Conservation (phyloP, 1,140 invertebrate genomes). For the Nebria ingens region DNA sequence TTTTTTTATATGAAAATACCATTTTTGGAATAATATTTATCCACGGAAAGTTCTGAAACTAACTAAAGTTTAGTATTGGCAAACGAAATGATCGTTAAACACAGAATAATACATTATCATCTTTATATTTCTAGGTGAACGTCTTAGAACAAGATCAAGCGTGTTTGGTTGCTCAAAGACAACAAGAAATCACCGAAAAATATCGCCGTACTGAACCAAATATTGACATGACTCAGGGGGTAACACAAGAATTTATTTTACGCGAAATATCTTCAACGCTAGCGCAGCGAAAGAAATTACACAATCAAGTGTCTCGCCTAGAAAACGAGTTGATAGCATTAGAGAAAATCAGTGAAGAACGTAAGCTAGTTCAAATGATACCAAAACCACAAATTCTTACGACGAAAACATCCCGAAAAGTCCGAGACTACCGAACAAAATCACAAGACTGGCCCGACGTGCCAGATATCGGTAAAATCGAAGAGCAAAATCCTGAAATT, state of each 20-base stretch:
- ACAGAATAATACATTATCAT: too few species aligned
- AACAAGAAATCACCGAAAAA: slow-evolving; percentile 58
- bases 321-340: slow-evolving; percentile 64
- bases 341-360: slow-evolving; percentile 56
- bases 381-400: slow-evolving; percentile 19
- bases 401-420: slow-evolving; percentile 43
- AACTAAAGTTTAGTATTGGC: too few species aligned
- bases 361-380: slow-evolving; percentile 41
- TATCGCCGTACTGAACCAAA: slow-evolving; percentile 40
- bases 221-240: slow-evolving; percentile 47
- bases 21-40: too few species aligned
- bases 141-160: slow-evolving; percentile 57
- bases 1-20: too few species aligned
- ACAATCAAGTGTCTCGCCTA: slow-evolving; percentile 62
- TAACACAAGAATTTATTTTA: slow-evolving; percentile 66
- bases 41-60: too few species aligned
- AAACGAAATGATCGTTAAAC: too few species aligned
- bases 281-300: slow-evolving; percentile 67
- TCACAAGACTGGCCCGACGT: slow-evolving; percentile 87
- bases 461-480: slow-evolving; percentile 78
- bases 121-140: too few species aligned
- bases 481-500: slow-evolving; percentile 83
- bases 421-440: slow-evolving; percentile 58
- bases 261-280: slow-evolving; percentile 77
- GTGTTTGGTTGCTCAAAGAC: slow-evolving; percentile 51